Evolutionary conservation across 2,797 vertebrate genomes (phyloP).

Genomic region (Mormyrus hasselquistii): DNA sequence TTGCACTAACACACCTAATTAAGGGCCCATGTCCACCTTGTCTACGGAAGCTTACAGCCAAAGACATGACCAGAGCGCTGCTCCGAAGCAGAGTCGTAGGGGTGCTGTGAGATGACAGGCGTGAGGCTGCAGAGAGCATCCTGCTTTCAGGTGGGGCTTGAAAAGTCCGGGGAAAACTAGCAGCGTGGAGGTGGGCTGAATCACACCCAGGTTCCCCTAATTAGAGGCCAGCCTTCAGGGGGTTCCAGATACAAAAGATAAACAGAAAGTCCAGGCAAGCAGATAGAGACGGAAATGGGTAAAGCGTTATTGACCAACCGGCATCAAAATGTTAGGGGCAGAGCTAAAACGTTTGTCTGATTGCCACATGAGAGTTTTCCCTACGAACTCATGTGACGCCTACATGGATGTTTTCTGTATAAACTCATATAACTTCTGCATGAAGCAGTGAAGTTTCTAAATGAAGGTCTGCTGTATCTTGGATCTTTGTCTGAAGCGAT

Average conservation of each 20-base stretch:
- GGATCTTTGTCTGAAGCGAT: slow-evolving; percentile 19
- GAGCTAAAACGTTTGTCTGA: background rate
- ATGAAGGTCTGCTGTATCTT: background rate
- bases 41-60: background rate
- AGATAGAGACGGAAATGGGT: background rate
- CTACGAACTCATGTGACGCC: background rate
- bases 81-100: background rate
- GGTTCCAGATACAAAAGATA: background rate
- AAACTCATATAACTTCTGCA: slow-evolving; percentile 50
- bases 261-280: slow-evolving; percentile 16
- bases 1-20: background rate
- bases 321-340: background rate
- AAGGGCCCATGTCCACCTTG: background rate
- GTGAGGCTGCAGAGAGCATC: background rate
- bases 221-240: background rate
- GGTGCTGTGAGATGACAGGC: background rate
- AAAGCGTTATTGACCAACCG: background rate
- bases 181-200: slow-evolving; percentile 38
- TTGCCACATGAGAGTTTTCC: background rate
- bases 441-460: slow-evolving; percentile 15
- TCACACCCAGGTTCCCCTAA: slow-evolving; percentile 25
- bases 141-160: background rate
- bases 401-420: background rate
- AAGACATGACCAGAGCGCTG: background rate
- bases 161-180: background rate